Base-by-base conservation (phyloP, 2,113 vertebrate species). In the Macrotus californicus region DNA sequence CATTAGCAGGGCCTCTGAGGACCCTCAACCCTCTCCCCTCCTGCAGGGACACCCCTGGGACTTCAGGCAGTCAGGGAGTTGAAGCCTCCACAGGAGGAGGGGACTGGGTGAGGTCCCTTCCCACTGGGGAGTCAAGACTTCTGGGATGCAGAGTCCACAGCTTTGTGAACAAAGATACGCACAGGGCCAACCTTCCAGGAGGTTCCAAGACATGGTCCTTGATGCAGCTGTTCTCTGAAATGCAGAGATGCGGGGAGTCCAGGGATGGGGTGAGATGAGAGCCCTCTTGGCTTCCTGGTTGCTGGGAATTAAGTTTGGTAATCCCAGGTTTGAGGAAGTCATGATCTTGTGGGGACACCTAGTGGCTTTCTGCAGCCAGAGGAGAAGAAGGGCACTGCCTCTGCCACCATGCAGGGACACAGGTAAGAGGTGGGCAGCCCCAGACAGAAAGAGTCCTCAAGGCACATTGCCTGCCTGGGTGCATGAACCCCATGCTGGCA, bases 131-230 rank as follows among this genome's bases (percentile, higher is more conserved):
- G 15, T 56, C 18, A 19, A 59, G 61, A 39, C 43, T n/a, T n/a
- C 85, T 13, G 1, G 21, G 41, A 15, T 21, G 31, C 43, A 73
- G 29, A 5, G 29, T 66, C 36, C 31, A 34, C 7, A 29, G 64
- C 2, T 2, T 29, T 36, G 36, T 29, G 15, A 77, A 14, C 11
- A 56, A 46, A 24, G 29, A 13, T 0, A 4, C 1, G 0, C 5
- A 6, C 7, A 36, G 29, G 72, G 41, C 10, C 34, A 43, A 15
- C 16, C 0, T 16, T 13, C 7, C 14, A 15, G 11, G n/a, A 43
- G 41, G 3, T 34, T 48, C 22, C 14, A 15, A 15, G 43, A 82
- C 39, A 69, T 3, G 31, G 75, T 36, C 46, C 2, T 0, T 14
- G 64, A 67, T 34, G 48, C 21, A 7, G 26, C 34, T 41, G 15